Conservation (phyloP, 2,113 vertebrate species). For the Nerophis lumbriciformis region DNA sequence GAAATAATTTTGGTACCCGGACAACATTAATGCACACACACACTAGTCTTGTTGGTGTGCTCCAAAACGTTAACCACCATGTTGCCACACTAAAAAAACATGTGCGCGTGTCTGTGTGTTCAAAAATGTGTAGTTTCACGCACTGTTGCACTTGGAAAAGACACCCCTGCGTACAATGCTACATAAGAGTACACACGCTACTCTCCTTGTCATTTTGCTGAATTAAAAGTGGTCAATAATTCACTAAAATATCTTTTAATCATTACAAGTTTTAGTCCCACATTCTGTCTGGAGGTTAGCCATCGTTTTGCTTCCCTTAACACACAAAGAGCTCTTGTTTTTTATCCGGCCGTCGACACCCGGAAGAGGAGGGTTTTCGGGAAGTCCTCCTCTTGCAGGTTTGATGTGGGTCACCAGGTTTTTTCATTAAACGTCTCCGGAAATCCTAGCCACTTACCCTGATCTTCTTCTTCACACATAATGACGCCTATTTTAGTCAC, state of each 20-base stretch:
- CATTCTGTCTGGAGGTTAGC: constrained; percentile 34
- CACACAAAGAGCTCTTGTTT: constrained; percentile 32
- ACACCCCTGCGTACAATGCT: not conserved
- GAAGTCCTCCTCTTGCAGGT: constrained; percentile 16
- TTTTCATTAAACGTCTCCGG: constrained; percentile 26
- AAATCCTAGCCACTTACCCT: not conserved
- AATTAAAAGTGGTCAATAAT: constrained; percentile 45
- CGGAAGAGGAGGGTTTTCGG: constrained; percentile 2
- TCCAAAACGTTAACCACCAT: too few relatives aligned
- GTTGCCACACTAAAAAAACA: too few relatives aligned
- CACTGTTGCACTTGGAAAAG: constrained; percentile 30
- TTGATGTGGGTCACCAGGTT: constrained; percentile 30
- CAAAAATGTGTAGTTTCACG: constrained; percentile 48
- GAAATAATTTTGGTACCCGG: too few relatives aligned
- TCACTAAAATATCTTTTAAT: constrained; percentile 50
- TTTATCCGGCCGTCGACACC: constrained; percentile 23
- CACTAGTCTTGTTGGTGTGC: too few relatives aligned
- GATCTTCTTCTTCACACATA: not conserved
- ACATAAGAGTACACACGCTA: not conserved
- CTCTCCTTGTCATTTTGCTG: not conserved
- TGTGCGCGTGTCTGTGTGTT: constrained; percentile 24
- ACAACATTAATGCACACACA: too few relatives aligned
- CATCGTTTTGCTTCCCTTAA: constrained; percentile 3
- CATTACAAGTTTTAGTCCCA: constrained; percentile 37
- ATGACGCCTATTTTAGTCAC: constrained; percentile 25